These are phyloP conservation scores for Drosophila mimica DNA, from an alignment of 2,888 invertebrate species.

Conservation along the genomic window DNA sequence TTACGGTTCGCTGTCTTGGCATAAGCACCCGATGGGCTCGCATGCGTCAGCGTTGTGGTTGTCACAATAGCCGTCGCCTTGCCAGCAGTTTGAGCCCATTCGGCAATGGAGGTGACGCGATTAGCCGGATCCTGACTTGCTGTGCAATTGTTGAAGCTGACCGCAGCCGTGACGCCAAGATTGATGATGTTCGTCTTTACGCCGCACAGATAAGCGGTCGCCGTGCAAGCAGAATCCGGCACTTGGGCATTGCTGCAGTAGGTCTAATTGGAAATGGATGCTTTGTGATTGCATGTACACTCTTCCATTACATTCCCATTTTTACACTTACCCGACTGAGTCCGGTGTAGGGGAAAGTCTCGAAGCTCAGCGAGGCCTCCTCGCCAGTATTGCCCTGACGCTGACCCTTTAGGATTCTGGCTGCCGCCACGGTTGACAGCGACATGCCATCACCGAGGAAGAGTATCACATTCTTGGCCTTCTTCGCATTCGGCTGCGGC, in stretches of 20 bases:
- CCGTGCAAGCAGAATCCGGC: conserved; percentile 89
- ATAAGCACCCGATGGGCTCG: conserved; percentile 89
- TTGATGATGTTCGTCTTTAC: conserved; percentile 89
- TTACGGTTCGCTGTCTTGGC: conserved; percentile 88
- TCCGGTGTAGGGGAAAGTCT: conserved; percentile 88
- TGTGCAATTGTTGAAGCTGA: conserved; percentile 87
- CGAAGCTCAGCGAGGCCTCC: conserved; percentile 87
- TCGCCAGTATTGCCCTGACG: conserved; percentile 86
- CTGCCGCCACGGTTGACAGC: conserved; percentile 88
- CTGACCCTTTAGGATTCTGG: conserved; percentile 88
- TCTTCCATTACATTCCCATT: background rate
- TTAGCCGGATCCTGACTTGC: conserved; percentile 87
- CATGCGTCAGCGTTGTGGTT: conserved; percentile 91
- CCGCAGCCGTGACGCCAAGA: conserved; percentile 89
- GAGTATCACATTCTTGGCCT: conserved; percentile 77
- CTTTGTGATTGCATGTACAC: background rate
- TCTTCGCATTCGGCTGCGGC: conserved; percentile 33
- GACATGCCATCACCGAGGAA: conserved; percentile 89
- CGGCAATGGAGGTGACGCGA: conserved; percentile 88
- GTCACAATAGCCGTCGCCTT: conserved; percentile 89
- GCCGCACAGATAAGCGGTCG: conserved; percentile 85
- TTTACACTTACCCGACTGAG: conserved; percentile 86
- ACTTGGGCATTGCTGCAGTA: conserved; percentile 89
- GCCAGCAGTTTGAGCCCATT: conserved; percentile 88
- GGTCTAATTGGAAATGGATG: conserved; percentile 83